phyloP scores from a whole-genome alignment of 2,888 invertebrate species.

The Apotomis betuletana region DNA sequence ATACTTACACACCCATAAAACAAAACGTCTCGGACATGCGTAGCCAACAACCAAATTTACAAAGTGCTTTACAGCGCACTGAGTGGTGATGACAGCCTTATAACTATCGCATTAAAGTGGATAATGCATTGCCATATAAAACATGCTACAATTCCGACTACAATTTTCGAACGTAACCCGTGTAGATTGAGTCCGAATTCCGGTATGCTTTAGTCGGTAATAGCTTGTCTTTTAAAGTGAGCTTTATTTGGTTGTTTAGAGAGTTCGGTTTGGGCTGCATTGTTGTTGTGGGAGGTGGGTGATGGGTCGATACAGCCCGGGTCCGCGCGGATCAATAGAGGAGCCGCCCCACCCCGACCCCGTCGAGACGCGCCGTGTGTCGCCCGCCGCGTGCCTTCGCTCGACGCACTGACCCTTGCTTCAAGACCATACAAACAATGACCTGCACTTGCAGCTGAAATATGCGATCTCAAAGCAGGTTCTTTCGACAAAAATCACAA shows the following conservation, averaged over 20 bases:
- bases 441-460: slow-evolving; percentile 34
- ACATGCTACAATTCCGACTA: slow-evolving; percentile 55
- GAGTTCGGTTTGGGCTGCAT: slow-evolving; percentile 64
- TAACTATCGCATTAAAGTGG: slow-evolving; percentile 67
- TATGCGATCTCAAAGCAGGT: not conserved
- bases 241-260: slow-evolving; percentile 57
- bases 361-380: slow-evolving; percentile 56
- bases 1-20: slow-evolving; percentile 45
- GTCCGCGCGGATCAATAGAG: slow-evolving; percentile 74
- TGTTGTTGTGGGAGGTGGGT: slow-evolving; percentile 57
- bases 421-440: slow-evolving; percentile 29
- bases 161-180: slow-evolving; percentile 67
- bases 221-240: slow-evolving; percentile 45
- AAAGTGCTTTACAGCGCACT: slow-evolving; percentile 62
- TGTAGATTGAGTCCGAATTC: slow-evolving; percentile 72
- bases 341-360: slow-evolving; percentile 54
- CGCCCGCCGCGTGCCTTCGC: slow-evolving; percentile 59
- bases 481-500: not conserved
- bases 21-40: slow-evolving; percentile 70
- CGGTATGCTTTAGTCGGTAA: slow-evolving; percentile 53
- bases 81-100: slow-evolving; percentile 61
- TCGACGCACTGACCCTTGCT: slow-evolving; percentile 33
- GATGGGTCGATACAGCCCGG: slow-evolving; percentile 76
- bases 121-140: slow-evolving; percentile 68
- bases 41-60: slow-evolving; percentile 65